phyloP scores from a whole-genome alignment of 2,113 vertebrate species.

The Ciconia boyciana region DNA sequence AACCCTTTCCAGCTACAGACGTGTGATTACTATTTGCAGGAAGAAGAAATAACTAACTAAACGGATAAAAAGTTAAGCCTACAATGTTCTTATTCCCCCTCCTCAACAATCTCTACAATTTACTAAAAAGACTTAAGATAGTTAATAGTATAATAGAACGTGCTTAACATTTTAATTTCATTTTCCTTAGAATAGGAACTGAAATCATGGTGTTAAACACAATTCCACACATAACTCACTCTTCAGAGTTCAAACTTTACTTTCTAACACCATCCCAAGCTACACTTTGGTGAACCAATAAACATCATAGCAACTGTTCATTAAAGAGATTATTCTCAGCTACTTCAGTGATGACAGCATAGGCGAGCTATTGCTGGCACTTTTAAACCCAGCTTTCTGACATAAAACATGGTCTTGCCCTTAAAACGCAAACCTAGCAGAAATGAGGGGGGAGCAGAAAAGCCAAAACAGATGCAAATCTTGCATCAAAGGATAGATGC shows the following conservation, averaged over 20 bases:
- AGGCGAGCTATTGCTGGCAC: background rate
- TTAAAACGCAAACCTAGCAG: background rate
- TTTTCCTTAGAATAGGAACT: background rate
- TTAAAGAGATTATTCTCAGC: slow-evolving; percentile 58
- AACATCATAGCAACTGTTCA: background rate
- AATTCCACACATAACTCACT: background rate
- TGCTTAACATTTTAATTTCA: background rate
- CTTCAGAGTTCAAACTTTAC: background rate
- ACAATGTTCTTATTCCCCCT: background rate
- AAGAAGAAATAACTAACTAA: background rate
- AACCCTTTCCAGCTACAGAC: background rate
- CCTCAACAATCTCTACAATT: background rate
- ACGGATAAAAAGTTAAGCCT: background rate
- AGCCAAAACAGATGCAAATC: background rate
- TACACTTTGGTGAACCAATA: background rate
- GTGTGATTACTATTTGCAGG: background rate
- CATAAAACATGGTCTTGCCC: background rate
- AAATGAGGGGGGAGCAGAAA: background rate
- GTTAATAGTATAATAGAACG: background rate
- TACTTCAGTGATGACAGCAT: slow-evolving; percentile 48
- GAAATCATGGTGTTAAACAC: background rate
- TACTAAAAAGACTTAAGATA: background rate
- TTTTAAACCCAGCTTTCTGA: slow-evolving; percentile 17
- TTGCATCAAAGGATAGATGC: background rate
- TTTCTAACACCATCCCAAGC: background rate